Evolutionary conservation across 2,888 invertebrate species (phyloP), one percentile per base, ranked within the genome.

Genomic region (Amorpha juglandis): DNA sequence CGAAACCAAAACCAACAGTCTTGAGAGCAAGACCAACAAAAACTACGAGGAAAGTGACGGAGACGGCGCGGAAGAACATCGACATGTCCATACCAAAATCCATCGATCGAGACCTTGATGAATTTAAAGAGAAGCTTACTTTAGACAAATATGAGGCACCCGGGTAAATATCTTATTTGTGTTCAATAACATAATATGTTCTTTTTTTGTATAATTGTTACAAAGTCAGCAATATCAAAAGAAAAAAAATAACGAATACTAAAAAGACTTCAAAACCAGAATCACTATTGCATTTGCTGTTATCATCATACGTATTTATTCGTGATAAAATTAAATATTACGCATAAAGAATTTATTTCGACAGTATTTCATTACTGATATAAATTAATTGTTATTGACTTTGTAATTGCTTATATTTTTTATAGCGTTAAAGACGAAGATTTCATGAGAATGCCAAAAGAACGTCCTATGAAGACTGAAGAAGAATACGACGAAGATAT

Each of bases 401-500:
- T n/a, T n/a, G n/a, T n/a, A n/a, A n/a, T n/a, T n/a, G n/a, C 16
- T n/a, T 33, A 16, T 11, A n/a, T 48, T 45, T 9, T 47, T 42
- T 50, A 9, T n/a, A 67, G 67, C n/a, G 33, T 67, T 11, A 67
- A 64, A 62, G 35, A 27, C n/a, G 64, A 64, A 19, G 64, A 63
- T 14, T 21, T 67, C 9, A 11, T 45, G 3, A 64, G 66, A 66
- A 65, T 65, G 48, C 42, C 58, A 16, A 67, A 68, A 27, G 53
- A 66, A 38, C 65, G 62, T 52, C 63, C 63, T 16, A 63, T 69
- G 12, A 78, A 74, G 62, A 66, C 77, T 11, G 77, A 78, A n/a
- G 74, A 88, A 62, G 89, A 90, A 51, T 88, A 89, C 64, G 89
- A 88, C 27, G 84, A 88, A n/a, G 86, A 86, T 62, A 74, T 84